Percentiles rank a stretch among this genome's conserved stretches.
Conservation (phyloP, 2,888 invertebrate genomes). For the Mythimna albipuncta region DNA sequence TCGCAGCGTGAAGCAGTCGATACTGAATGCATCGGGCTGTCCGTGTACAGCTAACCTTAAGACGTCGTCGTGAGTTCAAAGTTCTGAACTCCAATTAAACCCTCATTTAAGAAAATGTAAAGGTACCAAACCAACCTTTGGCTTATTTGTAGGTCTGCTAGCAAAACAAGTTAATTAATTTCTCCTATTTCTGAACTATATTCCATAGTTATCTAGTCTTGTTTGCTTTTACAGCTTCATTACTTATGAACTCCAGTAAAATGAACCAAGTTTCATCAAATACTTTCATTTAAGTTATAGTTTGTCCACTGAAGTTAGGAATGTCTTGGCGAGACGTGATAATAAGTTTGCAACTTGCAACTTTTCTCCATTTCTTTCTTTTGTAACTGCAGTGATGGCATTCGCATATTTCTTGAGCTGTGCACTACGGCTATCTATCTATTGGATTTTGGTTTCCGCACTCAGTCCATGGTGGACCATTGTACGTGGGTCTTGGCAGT, state of each 20-base stretch:
- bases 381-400: slow-evolving; percentile 12
- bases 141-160: background rate
- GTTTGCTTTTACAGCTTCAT: slow-evolving; percentile 27
- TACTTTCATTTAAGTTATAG: slow-evolving; percentile 35
- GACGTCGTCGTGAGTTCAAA: background rate
- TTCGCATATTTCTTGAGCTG: background rate
- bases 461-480: too few relatives aligned
- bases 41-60: background rate
- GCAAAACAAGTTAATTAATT: slow-evolving; percentile 18
- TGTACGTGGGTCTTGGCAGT: too few relatives aligned
- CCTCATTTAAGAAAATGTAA: background rate
- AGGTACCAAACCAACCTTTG: background rate
- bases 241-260: slow-evolving; percentile 17
- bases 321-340: slow-evolving; percentile 30
- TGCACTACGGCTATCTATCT: background rate
- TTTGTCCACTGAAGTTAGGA: slow-evolving; percentile 29
- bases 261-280: slow-evolving; percentile 27
- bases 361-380: slow-evolving; percentile 24
- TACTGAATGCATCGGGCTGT: background rate
- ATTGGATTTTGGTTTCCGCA: too few relatives aligned
- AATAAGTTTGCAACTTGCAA: slow-evolving; percentile 33
- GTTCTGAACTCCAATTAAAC: background rate
- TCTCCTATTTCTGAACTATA: background rate
- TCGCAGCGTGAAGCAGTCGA: background rate
- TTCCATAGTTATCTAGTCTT: background rate